These are phyloP conservation scores for Caenorhabditis becei DNA, from an alignment of 2,888 invertebrate species.

Conservation along the genomic window DNA sequence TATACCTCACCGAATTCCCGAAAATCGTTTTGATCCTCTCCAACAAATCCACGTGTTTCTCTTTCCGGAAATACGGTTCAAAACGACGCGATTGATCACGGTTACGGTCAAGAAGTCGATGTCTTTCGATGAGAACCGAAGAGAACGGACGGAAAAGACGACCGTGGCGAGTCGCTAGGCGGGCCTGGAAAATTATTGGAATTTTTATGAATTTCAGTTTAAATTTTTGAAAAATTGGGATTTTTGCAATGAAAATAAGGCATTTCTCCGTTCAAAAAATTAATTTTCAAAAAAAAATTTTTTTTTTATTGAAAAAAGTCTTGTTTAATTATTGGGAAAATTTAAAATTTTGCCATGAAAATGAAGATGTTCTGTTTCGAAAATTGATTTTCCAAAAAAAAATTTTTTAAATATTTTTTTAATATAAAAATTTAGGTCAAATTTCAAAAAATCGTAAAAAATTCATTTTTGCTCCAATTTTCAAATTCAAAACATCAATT, in stretches of 20 bases:
- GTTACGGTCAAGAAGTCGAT: slow-evolving; percentile 46
- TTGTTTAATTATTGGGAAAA: no score
- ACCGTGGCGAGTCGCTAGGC: slow-evolving; percentile 53
- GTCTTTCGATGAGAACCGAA: slow-evolving; percentile 58
- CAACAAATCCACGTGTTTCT: slow-evolving; percentile 55
- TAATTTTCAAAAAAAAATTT: no score
- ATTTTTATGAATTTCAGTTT: neutral
- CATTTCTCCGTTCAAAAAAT: no score
- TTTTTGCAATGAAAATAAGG: no score
- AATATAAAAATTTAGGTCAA: no score
- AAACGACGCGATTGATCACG: slow-evolving; percentile 35
- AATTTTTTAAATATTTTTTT: no score
- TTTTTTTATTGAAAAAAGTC: no score
- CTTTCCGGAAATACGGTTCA: slow-evolving; percentile 24
- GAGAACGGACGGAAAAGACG: slow-evolving; percentile 68
- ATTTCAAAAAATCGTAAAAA: neutral
- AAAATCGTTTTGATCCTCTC: slow-evolving; percentile 70
- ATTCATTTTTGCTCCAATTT: neutral
- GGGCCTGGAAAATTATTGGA: slow-evolving; percentile 61
- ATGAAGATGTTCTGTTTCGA: no score
- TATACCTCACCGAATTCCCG: slow-evolving; percentile 74
- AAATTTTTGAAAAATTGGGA: no score
- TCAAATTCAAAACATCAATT: no score
- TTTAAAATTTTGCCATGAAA: no score
- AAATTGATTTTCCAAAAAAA: no score